phyloP scores from a whole-genome alignment of 2,797 vertebrate species.

The Valencia hispanica region DNA sequence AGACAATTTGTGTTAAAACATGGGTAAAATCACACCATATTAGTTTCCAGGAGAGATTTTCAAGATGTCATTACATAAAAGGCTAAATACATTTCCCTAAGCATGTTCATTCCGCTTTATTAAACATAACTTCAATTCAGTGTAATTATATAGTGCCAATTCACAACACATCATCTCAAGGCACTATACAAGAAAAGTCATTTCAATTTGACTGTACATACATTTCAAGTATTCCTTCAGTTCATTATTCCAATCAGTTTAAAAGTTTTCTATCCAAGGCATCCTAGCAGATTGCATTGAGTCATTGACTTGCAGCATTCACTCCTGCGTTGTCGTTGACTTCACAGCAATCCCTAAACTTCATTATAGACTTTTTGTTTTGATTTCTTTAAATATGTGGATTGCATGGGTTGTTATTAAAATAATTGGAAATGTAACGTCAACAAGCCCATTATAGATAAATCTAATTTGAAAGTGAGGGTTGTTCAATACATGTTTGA shows the following conservation, averaged over 20 bases:
- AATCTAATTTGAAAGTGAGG: no score
- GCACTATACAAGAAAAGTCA: no score
- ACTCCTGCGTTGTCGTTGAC: no score
- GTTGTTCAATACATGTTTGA: background rate
- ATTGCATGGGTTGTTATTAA: background rate
- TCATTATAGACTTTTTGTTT: background rate
- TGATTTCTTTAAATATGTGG: background rate
- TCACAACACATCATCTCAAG: no score
- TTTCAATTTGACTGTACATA: no score
- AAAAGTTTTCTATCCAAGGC: no score
- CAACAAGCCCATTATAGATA: background rate
- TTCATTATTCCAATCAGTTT: no score
- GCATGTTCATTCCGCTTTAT: background rate
- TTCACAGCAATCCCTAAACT: no score
- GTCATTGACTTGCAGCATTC: no score
- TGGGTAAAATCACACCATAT: background rate
- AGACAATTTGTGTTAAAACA: background rate
- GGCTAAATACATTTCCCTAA: background rate
- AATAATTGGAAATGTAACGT: background rate
- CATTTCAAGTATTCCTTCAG: no score
- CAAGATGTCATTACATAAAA: background rate
- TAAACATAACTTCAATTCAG: background rate
- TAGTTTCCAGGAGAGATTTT: background rate
- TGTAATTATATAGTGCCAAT: no score
- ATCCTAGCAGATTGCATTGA: no score